Evolutionary conservation across 2,888 invertebrate species (phyloP).

Genomic region (Apamea monoglypha): DNA sequence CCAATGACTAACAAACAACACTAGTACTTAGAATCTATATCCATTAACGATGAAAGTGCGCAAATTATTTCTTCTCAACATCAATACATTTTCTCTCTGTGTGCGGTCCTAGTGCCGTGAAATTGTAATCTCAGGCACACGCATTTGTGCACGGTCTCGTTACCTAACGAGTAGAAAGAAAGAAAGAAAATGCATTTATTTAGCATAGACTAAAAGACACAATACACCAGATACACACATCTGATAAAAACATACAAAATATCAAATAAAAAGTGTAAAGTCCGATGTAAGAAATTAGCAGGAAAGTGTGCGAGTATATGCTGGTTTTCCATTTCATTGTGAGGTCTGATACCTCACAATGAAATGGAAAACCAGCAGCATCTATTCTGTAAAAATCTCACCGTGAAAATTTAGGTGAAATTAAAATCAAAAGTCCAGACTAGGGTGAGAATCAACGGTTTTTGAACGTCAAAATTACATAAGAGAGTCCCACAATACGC

Average conservation of each 20-base stretch:
- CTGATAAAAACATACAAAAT: too few species aligned
- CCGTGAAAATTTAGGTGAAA: too few species aligned
- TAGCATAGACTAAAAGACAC: too few species aligned
- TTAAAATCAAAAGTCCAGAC: too few species aligned
- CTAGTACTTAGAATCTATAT: background rate
- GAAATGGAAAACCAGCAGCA: constrained; percentile 9
- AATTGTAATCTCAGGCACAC: constrained; percentile 47
- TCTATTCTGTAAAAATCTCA: background rate
- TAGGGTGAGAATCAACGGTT: too few species aligned
- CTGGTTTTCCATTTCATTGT: too few species aligned
- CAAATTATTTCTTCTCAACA: background rate
- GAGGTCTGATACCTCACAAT: background rate
- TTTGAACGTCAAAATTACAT: background rate
- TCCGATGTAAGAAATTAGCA: too few species aligned
- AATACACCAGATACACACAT: too few species aligned
- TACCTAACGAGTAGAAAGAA: constrained; percentile 12
- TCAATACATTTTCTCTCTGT: constrained; percentile 1
- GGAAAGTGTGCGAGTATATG: too few species aligned
- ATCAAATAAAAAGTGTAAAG: background rate
- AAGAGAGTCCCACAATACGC: background rate
- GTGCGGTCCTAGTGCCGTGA: background rate
- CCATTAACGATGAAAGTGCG: background rate
- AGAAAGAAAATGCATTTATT: too few species aligned
- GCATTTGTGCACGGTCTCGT: constrained; percentile 39
- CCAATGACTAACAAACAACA: background rate